Conservation (phyloP, 2,888 invertebrate genomes). For the Habroteleia sp. region DNA sequence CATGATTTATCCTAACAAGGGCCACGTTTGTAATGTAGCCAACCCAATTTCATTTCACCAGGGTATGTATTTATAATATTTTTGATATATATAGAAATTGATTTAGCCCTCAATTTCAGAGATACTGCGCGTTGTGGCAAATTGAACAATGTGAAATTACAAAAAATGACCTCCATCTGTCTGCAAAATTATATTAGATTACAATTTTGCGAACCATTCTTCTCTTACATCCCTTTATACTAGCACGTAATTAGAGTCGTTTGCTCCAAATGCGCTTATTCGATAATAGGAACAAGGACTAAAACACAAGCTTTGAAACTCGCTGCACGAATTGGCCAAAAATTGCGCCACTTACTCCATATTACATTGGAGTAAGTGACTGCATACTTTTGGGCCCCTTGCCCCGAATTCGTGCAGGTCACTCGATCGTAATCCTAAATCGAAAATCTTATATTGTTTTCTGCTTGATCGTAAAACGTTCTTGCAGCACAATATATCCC, state of each 20-base stretch:
- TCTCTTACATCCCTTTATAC: slow-evolving; percentile 9
- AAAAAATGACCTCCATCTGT: too few species aligned
- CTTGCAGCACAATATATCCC: slow-evolving; percentile 39
- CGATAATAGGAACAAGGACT: slow-evolving; percentile 5
- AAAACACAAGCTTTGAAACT: slow-evolving; percentile 1
- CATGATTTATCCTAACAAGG: too few species aligned
- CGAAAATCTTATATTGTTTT: slow-evolving; percentile 53
- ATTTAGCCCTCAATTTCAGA: too few species aligned
- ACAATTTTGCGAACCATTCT: slow-evolving; percentile 16
- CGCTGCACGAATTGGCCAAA: slow-evolving; percentile 6
- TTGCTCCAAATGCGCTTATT: slow-evolving; percentile 4
- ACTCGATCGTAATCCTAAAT: slow-evolving; percentile 22
- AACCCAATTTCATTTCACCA: too few species aligned
- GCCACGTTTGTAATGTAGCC: too few species aligned
- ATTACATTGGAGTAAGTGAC: slow-evolving; percentile 35
- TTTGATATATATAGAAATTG: too few species aligned
- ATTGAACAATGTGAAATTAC: too few species aligned
- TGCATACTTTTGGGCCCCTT: slow-evolving; percentile 29
- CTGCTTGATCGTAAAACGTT: slow-evolving; percentile 38
- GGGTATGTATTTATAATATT: too few species aligned
- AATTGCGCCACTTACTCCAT: slow-evolving; percentile 46
- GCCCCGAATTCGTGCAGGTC: slow-evolving; percentile 20
- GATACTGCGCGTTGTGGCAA: too few species aligned
- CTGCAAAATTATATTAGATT: too few species aligned
- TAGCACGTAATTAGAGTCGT: slow-evolving; percentile 29